phyloP scores from a whole-genome alignment of 2,888 invertebrate species.

The Metacarcinus magister region DNA sequence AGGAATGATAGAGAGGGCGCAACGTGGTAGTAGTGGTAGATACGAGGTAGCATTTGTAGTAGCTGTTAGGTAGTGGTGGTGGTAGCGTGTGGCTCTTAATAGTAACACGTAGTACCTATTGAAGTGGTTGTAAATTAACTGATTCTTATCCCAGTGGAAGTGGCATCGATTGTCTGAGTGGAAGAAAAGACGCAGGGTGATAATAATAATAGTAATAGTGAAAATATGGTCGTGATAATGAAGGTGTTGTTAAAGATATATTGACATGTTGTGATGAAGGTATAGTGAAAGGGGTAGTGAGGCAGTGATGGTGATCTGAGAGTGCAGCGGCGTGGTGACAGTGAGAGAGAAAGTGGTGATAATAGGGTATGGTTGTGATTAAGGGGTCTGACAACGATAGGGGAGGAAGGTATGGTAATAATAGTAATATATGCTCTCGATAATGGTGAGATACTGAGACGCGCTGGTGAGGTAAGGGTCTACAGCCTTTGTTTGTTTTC shows the following conservation, averaged over 20 bases:
- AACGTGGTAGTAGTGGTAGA: background rate
- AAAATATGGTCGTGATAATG: background rate
- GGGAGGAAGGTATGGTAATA: conserved; percentile 43
- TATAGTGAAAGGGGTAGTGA: background rate
- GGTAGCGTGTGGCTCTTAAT: background rate
- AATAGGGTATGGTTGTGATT: conserved; percentile 49
- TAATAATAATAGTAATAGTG: background rate
- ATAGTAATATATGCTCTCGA: conserved; percentile 22
- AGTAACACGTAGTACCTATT: background rate
- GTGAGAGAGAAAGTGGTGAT: conserved; percentile 3
- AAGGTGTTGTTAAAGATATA: background rate
- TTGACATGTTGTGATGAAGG: background rate
- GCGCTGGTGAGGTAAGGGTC: background rate
- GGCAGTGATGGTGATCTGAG: background rate
- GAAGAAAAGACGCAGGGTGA: background rate
- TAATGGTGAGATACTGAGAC: conserved; percentile 42
- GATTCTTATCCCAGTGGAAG: background rate
- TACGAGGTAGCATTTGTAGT: background rate
- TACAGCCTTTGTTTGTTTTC: background rate
- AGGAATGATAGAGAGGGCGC: conserved; percentile 16
- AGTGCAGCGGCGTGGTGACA: background rate
- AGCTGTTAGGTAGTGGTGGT: background rate
- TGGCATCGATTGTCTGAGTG: background rate
- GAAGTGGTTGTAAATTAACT: background rate
- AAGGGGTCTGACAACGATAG: conserved; percentile 44